These are phyloP conservation scores for Chymomyza amoena DNA, from an alignment of 2,888 invertebrate genomes.

Conservation along the genomic window DNA sequence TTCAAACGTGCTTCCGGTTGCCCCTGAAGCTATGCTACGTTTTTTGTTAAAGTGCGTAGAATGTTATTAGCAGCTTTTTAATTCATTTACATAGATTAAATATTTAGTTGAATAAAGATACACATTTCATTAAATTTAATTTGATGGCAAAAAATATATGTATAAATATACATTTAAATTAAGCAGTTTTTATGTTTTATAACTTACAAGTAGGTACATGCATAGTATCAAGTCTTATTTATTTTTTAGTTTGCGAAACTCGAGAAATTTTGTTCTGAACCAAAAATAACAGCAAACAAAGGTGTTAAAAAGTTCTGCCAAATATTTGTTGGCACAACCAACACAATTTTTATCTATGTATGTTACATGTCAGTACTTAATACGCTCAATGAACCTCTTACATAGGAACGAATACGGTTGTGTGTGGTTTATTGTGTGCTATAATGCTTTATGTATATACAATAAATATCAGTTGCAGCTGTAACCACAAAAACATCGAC, in stretches of 20 bases:
- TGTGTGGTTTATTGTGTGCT: neutral
- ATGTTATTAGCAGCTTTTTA: too few relatives aligned
- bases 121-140: too few relatives aligned
- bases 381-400: neutral
- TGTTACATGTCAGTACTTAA: neutral
- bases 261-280: neutral
- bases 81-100: too few relatives aligned
- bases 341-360: neutral
- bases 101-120: too few relatives aligned
- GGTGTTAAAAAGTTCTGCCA: neutral
- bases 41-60: too few relatives aligned
- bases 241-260: neutral
- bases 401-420: neutral
- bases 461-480: neutral
- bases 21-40: too few relatives aligned
- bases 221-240: too few relatives aligned
- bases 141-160: too few relatives aligned
- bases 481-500: neutral
- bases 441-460: neutral
- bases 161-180: too few relatives aligned
- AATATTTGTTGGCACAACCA: neutral
- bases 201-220: too few relatives aligned
- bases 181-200: too few relatives aligned
- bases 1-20: too few relatives aligned
- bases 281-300: neutral